These are phyloP conservation scores for Ferrisia virgata DNA, from an alignment of 2,888 invertebrate genomes.

Conservation along the genomic window DNA sequence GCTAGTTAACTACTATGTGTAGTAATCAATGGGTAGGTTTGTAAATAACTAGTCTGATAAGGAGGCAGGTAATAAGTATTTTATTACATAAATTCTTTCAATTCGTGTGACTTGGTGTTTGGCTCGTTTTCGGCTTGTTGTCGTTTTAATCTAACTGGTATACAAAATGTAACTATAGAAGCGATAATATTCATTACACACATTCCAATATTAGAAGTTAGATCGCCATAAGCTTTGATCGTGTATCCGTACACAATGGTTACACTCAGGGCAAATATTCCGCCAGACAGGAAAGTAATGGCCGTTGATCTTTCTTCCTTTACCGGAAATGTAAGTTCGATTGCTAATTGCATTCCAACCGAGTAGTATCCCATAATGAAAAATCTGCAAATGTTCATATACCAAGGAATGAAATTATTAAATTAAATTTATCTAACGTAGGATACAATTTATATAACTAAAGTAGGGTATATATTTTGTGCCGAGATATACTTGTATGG, in stretches of 20 bases:
- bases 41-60: too few relatives aligned
- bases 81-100: not conserved
- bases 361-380: constrained; percentile 50
- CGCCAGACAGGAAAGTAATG: not conserved
- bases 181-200: not conserved
- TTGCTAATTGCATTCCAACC: constrained; percentile 51
- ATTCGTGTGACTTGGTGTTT: not conserved
- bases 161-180: not conserved
- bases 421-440: too few relatives aligned
- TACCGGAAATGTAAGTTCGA: constrained; percentile 51
- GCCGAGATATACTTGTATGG: too few relatives aligned
- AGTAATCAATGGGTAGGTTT: too few relatives aligned
- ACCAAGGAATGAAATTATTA: too few relatives aligned
- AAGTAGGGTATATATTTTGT: too few relatives aligned
- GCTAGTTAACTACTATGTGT: too few relatives aligned
- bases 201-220: not conserved
- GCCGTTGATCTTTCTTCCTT: constrained; percentile 49
- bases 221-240: not conserved
- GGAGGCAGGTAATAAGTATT: too few relatives aligned
- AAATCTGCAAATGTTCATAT: too few relatives aligned
- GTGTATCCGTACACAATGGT: not conserved
- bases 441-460: too few relatives aligned
- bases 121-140: constrained; percentile 1
- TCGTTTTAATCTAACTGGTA: not conserved
- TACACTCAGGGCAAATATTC: not conserved